These are phyloP conservation scores for Holothuria scabra DNA, from an alignment of 53 echinoderm and acorn worm species.

Conservation along the genomic window DNA sequence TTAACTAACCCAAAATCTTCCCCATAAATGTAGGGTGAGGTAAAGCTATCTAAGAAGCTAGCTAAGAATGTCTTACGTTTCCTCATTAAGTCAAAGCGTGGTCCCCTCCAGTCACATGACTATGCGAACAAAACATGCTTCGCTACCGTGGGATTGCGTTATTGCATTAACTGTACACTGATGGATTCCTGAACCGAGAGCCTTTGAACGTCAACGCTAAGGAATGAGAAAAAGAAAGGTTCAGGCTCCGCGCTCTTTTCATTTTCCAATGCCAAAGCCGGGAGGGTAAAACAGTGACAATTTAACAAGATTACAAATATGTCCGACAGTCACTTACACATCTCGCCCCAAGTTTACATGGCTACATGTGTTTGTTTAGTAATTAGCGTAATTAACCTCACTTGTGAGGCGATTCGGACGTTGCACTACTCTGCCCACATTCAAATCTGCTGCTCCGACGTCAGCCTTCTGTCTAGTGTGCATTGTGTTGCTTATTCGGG, in stretches of 20 bases:
- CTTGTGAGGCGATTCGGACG: constrained; percentile 10
- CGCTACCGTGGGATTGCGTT: constrained; percentile 31
- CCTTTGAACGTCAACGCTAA: neutral
- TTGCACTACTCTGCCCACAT: constrained; percentile 12
- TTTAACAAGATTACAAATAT: constrained; percentile 41
- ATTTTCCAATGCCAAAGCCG: constrained; percentile 9
- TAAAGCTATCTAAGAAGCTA: neutral
- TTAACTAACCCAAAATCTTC: too few species aligned
- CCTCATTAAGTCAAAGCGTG: constrained; percentile 18
- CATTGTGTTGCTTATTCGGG: too few species aligned
- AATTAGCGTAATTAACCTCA: constrained; percentile 43
- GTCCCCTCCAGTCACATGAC: constrained; percentile 26
- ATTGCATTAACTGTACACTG: constrained; percentile 23
- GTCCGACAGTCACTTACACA: constrained; percentile 20
- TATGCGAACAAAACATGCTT: constrained; percentile 19
- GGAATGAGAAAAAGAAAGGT: too few species aligned
- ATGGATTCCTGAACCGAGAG: constrained; percentile 1
- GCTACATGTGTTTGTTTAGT: constrained; percentile 41
- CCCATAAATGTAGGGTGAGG: constrained; percentile 15
- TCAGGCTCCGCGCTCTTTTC: too few species aligned
- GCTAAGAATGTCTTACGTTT: neutral
- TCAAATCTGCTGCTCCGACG: too few species aligned
- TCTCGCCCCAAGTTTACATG: constrained; percentile 40
- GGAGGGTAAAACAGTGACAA: constrained; percentile 45
- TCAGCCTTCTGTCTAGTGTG: too few species aligned